Evolutionary conservation across 2,113 vertebrate genomes (phyloP).

Genomic region (Terrapene triunguis): DNA sequence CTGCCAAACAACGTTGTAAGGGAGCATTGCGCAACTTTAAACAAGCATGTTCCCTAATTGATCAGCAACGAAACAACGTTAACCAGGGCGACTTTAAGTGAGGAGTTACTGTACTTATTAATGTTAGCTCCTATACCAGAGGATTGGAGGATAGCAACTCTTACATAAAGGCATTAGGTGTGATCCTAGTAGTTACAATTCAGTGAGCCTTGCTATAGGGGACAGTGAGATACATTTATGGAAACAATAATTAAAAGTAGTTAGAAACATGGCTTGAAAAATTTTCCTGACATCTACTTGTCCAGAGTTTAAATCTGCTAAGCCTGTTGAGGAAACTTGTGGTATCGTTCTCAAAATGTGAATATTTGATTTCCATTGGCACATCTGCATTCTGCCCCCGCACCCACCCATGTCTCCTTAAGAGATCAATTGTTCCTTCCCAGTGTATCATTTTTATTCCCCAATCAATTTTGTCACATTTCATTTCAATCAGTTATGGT

Average conservation of each 20-base stretch:
- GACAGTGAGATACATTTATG: neutral
- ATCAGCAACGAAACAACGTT: no score
- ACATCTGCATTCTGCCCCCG: neutral
- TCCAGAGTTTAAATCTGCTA: neutral
- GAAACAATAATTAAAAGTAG: neutral
- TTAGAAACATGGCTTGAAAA: neutral
- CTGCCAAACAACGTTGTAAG: no score
- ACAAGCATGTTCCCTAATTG: no score
- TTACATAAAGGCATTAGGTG: fast-evolving
- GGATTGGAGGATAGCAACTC: neutral
- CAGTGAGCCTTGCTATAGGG: neutral
- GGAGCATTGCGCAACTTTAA: no score
- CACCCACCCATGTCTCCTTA: constrained; percentile 34
- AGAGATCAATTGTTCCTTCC: neutral
- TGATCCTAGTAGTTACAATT: neutral
- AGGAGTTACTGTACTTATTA: neutral
- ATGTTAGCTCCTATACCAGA: neutral
- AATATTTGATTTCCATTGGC: neutral
- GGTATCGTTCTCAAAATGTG: neutral
- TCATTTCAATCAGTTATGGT: neutral
- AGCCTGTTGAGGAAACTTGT: neutral
- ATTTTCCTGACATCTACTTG: neutral
- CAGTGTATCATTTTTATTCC: neutral
- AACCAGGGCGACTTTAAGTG: no score
- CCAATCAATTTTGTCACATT: neutral